Conservation (phyloP, 1,140 invertebrate genomes). For the Pseudomyrmex dendroicus region DNA sequence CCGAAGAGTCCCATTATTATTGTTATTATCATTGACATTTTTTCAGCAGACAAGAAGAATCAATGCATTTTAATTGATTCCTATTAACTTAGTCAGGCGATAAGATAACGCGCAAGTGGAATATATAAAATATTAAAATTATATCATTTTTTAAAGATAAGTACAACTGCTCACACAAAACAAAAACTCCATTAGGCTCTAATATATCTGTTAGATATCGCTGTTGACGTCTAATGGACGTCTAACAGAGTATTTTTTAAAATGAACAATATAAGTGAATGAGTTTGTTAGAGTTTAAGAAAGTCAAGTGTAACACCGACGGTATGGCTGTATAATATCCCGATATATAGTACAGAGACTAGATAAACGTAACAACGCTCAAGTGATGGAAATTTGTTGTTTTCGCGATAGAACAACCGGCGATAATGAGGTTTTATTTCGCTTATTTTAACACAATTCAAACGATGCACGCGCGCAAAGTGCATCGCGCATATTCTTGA, state of each 20-base stretch:
- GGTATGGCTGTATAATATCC: conserved; percentile 34
- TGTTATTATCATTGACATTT: conserved; percentile 13
- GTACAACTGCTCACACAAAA: too few species aligned
- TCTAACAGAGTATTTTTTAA: not conserved
- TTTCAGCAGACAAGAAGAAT: not conserved
- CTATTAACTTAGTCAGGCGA: not conserved
- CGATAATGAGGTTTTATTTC: conserved; percentile 72
- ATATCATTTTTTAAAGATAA: too few species aligned
- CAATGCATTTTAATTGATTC: not conserved
- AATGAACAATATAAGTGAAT: conserved; percentile 37
- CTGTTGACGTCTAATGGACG: not conserved
- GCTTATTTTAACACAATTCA: conserved; percentile 70
- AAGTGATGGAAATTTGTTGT: conserved; percentile 65
- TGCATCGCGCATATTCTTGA: conserved; percentile 66
- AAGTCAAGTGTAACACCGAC: conserved; percentile 14
- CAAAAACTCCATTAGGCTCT: too few species aligned
- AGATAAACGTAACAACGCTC: not conserved
- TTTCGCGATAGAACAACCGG: conserved; percentile 28
- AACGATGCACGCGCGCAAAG: conserved; percentile 66
- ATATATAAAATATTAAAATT: not conserved
- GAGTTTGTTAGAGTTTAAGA: not conserved
- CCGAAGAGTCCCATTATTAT: not conserved
- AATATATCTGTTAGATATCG: not conserved
- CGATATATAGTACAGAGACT: conserved; percentile 36
- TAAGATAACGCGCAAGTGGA: not conserved